Conservation (phyloP, 2,797 vertebrate genomes). For the Aplochiton taeniatus region DNA sequence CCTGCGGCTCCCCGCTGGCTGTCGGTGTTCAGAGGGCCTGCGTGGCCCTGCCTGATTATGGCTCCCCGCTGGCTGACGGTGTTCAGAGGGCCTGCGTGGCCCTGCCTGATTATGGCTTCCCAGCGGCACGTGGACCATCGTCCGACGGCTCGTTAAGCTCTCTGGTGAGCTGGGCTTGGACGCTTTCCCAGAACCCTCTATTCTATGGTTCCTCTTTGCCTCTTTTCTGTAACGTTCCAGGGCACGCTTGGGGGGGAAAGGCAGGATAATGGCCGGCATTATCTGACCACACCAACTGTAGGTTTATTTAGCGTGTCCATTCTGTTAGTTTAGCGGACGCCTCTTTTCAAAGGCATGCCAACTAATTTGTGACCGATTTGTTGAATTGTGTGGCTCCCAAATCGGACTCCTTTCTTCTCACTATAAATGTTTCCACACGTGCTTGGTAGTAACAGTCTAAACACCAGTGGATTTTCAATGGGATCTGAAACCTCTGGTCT, state of each 20-base stretch:
- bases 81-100: slow-evolving; percentile 23
- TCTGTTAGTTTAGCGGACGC: slow-evolving; percentile 30
- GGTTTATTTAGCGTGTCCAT: slow-evolving; percentile 37
- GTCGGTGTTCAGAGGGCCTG: slow-evolving; percentile 27
- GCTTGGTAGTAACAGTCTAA: slow-evolving; percentile 8
- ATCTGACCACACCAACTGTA: slow-evolving; percentile 48
- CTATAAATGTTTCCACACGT: slow-evolving; percentile 14
- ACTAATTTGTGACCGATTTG: slow-evolving; percentile 45
- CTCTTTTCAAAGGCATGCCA: slow-evolving; percentile 22
- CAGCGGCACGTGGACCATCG: slow-evolving; percentile 50
- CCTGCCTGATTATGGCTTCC: slow-evolving; percentile 49
- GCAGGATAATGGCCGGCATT: slow-evolving; percentile 52
- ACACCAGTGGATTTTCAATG: no score
- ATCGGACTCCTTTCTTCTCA: slow-evolving; percentile 1
- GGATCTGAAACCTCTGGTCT: no score
- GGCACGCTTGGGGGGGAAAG: slow-evolving; percentile 39
- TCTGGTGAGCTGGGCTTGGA: slow-evolving; percentile 60
- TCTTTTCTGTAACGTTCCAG: slow-evolving; percentile 55
- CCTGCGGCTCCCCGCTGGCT: slow-evolving; percentile 39
- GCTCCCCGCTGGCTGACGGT: slow-evolving; percentile 39
- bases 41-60: slow-evolving; percentile 35
- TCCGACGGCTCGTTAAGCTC: slow-evolving; percentile 56
- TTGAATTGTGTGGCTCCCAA: slow-evolving; percentile 30
- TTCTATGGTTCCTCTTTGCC: slow-evolving; percentile 29
- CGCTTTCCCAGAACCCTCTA: slow-evolving; percentile 62